phyloP scores from a whole-genome alignment of 2,113 vertebrate genomes.

The Carassius auratus region DNA sequence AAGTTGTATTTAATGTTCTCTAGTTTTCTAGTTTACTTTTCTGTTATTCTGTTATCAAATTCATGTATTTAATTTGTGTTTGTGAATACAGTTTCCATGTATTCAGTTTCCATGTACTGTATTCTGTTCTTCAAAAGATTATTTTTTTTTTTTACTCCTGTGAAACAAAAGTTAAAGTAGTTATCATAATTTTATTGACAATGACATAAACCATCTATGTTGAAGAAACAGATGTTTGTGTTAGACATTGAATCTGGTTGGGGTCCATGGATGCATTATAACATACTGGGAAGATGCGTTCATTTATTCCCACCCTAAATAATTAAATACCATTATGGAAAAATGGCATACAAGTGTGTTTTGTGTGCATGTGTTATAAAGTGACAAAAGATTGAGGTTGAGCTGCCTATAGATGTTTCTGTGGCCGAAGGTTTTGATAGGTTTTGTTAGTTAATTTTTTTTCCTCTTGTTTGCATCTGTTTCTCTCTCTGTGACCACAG shows the following conservation, averaged over 20 bases:
- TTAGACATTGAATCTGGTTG: background rate
- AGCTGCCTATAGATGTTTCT: constrained; percentile 48
- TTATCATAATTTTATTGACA: too few relatives aligned
- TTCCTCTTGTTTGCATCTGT: constrained; percentile 21
- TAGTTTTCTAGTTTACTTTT: too few relatives aligned
- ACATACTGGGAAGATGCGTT: background rate
- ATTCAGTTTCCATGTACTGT: too few relatives aligned
- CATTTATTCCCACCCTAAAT: background rate
- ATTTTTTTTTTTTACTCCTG: too few relatives aligned
- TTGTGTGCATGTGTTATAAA: background rate
- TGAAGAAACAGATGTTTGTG: background rate
- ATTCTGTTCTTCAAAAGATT: too few relatives aligned
- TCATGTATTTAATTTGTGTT: too few relatives aligned
- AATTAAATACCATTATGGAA: background rate
- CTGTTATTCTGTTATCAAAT: too few relatives aligned
- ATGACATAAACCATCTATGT: too few relatives aligned
- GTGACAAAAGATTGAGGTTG: background rate
- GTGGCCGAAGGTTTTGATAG: background rate
- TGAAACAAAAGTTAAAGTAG: too few relatives aligned
- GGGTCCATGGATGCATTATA: background rate
- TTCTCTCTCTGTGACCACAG: background rate
- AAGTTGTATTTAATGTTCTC: too few relatives aligned
- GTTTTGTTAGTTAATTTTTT: constrained; percentile 18
- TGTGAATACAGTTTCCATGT: too few relatives aligned
- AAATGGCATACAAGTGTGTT: background rate